phyloP scores from a whole-genome alignment of 2,888 invertebrate genomes.

The Drosophila gaucha region DNA sequence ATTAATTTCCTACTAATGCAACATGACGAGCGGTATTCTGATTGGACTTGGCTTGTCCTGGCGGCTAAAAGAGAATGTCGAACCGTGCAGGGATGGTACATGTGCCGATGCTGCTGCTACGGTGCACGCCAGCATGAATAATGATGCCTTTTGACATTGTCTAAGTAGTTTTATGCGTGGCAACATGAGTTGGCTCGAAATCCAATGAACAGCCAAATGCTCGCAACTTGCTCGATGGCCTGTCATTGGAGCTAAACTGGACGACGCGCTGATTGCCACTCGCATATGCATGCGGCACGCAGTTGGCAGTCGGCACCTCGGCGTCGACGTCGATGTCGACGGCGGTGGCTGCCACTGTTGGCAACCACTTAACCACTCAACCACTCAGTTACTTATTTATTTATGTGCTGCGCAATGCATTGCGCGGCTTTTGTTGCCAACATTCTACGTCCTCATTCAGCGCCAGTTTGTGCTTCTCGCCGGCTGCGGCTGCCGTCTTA shows the following conservation, averaged over 20 bases:
- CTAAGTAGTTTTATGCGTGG: conserved; percentile 78
- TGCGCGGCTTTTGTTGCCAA: conserved; percentile 58
- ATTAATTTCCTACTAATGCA: conserved; percentile 56
- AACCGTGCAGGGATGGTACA: conserved; percentile 14
- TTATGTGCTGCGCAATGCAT: conserved; percentile 68
- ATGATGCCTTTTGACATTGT: conserved; percentile 79
- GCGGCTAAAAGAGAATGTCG: background rate
- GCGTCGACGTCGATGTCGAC: background rate
- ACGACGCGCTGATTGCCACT: conserved; percentile 45
- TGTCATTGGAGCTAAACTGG: conserved; percentile 42
- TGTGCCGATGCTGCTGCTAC: conserved; percentile 10
- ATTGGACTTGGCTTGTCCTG: conserved; percentile 34
- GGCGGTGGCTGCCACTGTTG: conserved; percentile 6
- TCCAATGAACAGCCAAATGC: conserved; percentile 50
- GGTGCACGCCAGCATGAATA: conserved; percentile 62
- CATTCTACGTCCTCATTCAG: conserved; percentile 32
- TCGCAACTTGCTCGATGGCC: conserved; percentile 34
- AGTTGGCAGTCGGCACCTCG: conserved; percentile 7
- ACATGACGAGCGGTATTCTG: conserved; percentile 54
- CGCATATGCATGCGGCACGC: conserved; percentile 59
- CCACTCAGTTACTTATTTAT: conserved; percentile 74
- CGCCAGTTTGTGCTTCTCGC: conserved; percentile 23
- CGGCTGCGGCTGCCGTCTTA: conserved; percentile 74
- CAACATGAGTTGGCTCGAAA: conserved; percentile 72
- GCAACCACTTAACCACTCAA: conserved; percentile 56